A percentile compares a stretch with the other conserved stretches of the same genome.
Conservation (phyloP, 1,140 invertebrate species). For the Galendromus occidentalis region DNA sequence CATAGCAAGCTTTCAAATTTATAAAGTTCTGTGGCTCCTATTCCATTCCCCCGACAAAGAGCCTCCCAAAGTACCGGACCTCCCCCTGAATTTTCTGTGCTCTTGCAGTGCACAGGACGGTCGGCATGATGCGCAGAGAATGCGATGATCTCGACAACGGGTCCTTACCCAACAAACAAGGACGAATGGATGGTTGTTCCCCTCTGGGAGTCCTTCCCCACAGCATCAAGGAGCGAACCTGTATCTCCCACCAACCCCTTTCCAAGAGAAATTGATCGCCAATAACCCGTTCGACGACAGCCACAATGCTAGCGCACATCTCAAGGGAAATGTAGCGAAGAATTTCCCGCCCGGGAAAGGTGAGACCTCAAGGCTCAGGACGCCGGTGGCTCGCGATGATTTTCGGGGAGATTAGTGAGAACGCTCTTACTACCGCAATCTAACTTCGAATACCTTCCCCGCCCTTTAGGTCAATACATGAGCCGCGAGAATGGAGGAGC, state of each 20-base stretch:
- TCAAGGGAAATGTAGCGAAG: neutral
- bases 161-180: neutral
- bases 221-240: neutral
- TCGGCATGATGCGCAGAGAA: neutral
- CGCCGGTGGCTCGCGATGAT: too few species aligned
- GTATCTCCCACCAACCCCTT: neutral
- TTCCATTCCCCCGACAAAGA: too few species aligned
- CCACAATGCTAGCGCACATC: neutral
- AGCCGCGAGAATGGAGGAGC: too few species aligned
- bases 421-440: too few species aligned
- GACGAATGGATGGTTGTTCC: neutral
- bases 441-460: too few species aligned
- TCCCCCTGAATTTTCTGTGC: too few species aligned
- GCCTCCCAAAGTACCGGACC: too few species aligned
- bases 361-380: neutral
- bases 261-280: neutral
- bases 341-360: constrained; percentile 8
- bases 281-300: neutral
- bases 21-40: too few species aligned
- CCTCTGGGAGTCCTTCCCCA: neutral
- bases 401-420: too few species aligned
- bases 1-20: too few species aligned
- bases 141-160: neutral
- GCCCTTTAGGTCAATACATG: too few species aligned
- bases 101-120: too few species aligned